Evolutionary conservation across 2,888 invertebrate genomes (phyloP).

Genomic region (Neoscelio sp.): DNA sequence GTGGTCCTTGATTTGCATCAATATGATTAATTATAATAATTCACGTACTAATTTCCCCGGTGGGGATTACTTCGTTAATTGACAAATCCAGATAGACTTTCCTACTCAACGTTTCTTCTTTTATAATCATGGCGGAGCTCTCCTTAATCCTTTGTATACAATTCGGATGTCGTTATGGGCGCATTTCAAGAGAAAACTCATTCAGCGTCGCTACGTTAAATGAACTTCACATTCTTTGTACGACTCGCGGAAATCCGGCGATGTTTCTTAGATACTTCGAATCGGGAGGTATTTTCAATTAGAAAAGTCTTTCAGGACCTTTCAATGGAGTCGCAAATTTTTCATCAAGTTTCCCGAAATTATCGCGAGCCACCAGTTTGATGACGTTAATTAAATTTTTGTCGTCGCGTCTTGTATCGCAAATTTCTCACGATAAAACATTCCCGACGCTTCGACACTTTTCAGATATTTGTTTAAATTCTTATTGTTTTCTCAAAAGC

Average conservation of each 20-base stretch:
- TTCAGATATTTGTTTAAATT: too few species aligned
- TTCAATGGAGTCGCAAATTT: slow-evolving; percentile 23
- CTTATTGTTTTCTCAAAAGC: too few species aligned
- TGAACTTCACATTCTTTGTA: slow-evolving; percentile 45
- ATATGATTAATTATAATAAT: slow-evolving; percentile 40
- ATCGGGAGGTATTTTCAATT: slow-evolving; percentile 47
- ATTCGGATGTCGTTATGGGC: slow-evolving; percentile 52
- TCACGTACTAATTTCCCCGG: slow-evolving; percentile 19
- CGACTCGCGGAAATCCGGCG: slow-evolving; percentile 33
- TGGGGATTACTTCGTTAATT: slow-evolving; percentile 37
- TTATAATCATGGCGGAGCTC: slow-evolving; percentile 21
- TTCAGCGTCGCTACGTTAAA: slow-evolving; percentile 34
- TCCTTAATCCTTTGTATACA: slow-evolving; percentile 44
- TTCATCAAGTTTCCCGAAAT: slow-evolving; percentile 16
- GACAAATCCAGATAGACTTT: too few species aligned
- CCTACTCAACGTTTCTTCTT: slow-evolving; percentile 2
- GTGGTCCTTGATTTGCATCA: slow-evolving; percentile 6
- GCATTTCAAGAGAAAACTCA: slow-evolving; percentile 26
- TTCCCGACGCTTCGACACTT: too few species aligned
- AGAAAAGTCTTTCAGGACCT: slow-evolving; percentile 24
- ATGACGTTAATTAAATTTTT: slow-evolving; percentile 21
- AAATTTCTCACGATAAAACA: too few species aligned
- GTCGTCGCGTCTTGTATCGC: too few species aligned
- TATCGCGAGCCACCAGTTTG: too few species aligned
- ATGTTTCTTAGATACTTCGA: slow-evolving; percentile 44